Conservation (phyloP, 92 coral and sea anemone species). For the Palythoa grandiflora region DNA sequence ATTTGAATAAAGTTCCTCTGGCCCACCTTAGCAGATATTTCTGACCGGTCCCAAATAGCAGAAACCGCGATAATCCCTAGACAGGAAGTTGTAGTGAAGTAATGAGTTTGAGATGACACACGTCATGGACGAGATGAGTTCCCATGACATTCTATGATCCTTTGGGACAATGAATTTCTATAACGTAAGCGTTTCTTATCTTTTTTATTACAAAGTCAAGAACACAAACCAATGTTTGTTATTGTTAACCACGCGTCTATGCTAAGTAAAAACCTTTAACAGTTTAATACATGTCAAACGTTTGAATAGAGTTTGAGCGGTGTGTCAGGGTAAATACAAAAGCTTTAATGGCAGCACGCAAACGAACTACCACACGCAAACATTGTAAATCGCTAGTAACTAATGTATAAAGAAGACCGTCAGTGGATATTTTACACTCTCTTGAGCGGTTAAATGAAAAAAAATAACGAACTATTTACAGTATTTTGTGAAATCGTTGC, state of each 20-base stretch:
- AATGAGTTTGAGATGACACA: neutral
- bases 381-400: neutral
- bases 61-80: neutral
- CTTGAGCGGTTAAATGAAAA: neutral
- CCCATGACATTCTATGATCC: too few relatives aligned
- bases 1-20: too few relatives aligned
- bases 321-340: neutral
- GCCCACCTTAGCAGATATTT: too few relatives aligned
- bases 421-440: neutral
- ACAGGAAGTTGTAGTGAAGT: neutral
- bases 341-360: neutral
- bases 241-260: slow-evolving; percentile 1
- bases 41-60: too few relatives aligned
- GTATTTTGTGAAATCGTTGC: neutral
- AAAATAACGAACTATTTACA: neutral
- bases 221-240: neutral
- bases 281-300: neutral
- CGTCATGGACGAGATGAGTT: too few relatives aligned
- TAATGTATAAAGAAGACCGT: neutral
- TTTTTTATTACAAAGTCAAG: slow-evolving; percentile 22
- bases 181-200: neutral
- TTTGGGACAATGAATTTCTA: neutral
- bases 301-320: neutral
- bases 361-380: slow-evolving; percentile 36
- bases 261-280: neutral